These are phyloP conservation scores for Ptyas mucosa DNA, from an alignment of 2,113 vertebrate species.

Conservation along the genomic window DNA sequence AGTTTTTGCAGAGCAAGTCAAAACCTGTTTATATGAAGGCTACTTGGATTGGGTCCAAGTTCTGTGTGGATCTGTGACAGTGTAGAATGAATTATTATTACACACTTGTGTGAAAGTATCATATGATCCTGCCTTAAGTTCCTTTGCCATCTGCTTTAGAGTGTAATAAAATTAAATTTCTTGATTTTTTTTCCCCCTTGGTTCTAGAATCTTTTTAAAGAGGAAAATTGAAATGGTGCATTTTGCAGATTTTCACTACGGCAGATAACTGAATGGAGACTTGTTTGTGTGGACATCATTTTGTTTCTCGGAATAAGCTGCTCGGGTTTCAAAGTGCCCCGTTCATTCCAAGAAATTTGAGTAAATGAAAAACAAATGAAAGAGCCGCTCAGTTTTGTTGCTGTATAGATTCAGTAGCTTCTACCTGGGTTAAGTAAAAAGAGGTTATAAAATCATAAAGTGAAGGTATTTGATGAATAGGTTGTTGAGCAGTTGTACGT, in stretches of 20 bases:
- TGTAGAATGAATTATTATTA: constrained; percentile 41
- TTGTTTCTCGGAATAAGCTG: background rate
- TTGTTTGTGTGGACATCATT: background rate
- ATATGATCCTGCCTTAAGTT: constrained; percentile 23
- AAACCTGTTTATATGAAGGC: constrained; percentile 32
- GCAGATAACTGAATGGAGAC: background rate
- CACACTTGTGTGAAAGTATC: constrained; percentile 35
- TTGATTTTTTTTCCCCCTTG: background rate
- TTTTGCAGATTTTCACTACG: background rate
- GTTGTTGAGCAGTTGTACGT: no score
- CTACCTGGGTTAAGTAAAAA: background rate
- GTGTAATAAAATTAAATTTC: background rate
- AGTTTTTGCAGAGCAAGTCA: constrained; percentile 14
- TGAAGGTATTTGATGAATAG: background rate
- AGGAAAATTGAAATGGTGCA: background rate
- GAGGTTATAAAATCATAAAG: background rate
- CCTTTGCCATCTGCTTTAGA: constrained; percentile 12
- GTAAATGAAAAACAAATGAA: background rate
- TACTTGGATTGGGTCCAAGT: constrained; percentile 27
- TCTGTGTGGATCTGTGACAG: constrained; percentile 55
- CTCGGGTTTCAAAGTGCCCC: background rate
- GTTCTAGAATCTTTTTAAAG: background rate
- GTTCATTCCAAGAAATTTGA: background rate
- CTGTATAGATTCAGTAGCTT: background rate
- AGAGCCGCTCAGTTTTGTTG: background rate